Conservation (phyloP, 2,113 vertebrate genomes). For the Platysternon megacephalum region DNA sequence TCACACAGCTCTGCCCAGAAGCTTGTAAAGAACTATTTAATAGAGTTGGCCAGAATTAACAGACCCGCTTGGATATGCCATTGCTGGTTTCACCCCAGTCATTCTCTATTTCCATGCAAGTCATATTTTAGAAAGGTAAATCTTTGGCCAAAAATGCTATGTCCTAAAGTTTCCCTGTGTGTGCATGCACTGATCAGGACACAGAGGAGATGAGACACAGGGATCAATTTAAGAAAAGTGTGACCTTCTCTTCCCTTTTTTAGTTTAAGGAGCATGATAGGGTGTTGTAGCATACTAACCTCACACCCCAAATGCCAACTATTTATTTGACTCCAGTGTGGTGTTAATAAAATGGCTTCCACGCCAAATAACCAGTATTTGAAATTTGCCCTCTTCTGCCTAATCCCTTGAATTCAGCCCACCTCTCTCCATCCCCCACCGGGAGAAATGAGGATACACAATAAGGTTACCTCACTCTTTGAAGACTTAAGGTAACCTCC, state of each 20-base stretch:
- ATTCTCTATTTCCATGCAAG: not conserved
- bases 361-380: not conserved
- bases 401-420: not conserved
- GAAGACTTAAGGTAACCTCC: not conserved
- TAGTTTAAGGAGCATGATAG: not conserved
- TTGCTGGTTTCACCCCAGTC: not conserved
- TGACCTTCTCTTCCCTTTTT: not conserved
- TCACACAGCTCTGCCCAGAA: not conserved
- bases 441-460: not conserved
- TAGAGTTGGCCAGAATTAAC: not conserved
- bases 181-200: not conserved
- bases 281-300: not conserved
- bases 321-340: not conserved
- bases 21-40: not conserved
- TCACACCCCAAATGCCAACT: not conserved
- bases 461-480: accelerated
- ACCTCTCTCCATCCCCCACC: not conserved
- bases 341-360: not conserved
- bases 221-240: not conserved
- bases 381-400: not conserved
- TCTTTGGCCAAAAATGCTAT: not conserved
- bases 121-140: not conserved
- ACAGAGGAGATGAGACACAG: not conserved
- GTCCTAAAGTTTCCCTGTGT: not conserved
- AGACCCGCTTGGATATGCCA: not conserved